phyloP scores from a whole-genome alignment of 2,113 vertebrate genomes.

The Sorex araneus region DNA sequence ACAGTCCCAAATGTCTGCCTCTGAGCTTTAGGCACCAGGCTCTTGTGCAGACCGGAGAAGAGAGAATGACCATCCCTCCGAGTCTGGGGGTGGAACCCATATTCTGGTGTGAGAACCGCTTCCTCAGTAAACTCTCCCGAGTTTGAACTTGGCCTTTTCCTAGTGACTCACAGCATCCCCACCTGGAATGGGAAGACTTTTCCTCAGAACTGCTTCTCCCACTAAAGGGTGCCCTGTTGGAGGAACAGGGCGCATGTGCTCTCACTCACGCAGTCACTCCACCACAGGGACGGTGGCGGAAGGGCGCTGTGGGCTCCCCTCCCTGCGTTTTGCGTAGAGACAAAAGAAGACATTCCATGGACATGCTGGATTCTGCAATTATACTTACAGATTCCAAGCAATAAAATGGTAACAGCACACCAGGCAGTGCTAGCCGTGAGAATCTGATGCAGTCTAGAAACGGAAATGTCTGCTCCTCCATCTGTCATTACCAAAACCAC shows the following conservation, averaged over 20 bases:
- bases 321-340: background rate
- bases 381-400: background rate
- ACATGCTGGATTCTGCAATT: background rate
- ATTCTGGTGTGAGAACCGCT: background rate
- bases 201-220: background rate
- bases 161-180: background rate
- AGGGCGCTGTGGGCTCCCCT: too few relatives aligned
- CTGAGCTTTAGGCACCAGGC: background rate
- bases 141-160: constrained; percentile 39
- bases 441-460: background rate
- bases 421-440: background rate
- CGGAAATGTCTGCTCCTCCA: background rate
- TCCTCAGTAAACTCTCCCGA: background rate
- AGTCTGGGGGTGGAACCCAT: background rate
- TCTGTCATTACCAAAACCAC: background rate
- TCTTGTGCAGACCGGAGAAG: background rate
- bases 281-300: background rate
- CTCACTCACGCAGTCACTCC: background rate
- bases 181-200: background rate
- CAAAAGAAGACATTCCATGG: background rate
- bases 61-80: background rate
- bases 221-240: background rate
- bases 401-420: background rate
- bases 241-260: rapidly evolving
- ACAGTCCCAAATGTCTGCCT: background rate